Base-by-base conservation (phyloP, 1,140 invertebrate species). In the Orchesella cincta region DNA sequence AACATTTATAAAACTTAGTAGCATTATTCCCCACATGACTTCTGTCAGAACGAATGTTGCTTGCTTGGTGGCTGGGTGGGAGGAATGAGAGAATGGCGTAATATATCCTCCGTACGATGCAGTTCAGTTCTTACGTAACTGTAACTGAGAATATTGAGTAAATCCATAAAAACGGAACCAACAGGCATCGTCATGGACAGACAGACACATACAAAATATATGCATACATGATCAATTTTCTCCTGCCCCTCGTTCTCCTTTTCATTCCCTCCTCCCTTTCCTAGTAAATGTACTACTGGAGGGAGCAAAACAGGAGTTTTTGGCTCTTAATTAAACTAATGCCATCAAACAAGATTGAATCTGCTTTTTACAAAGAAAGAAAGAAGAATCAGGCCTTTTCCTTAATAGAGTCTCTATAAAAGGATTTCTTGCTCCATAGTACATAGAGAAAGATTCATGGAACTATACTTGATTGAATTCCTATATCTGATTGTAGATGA, bases 401-500 rank as follows among this genome's bases (percentile, higher is more conserved):
- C 52, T 57, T 57, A 57, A 57, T 57, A 57, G 52, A 57, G 52
- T 57, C 52, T 12, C 39, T 46, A 8, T 26, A 62, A 62, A 62
- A 62, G 54, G 54, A 62, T n/a, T 20, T 20, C 8, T 46, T 46
- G 39, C 20, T 12, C 39, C 20, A 12, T 46, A 20, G 39, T 46
- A 46, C 39, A 46, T 46, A 20, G 26, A 62, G 23, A 62, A 62
- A n/a, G 54, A 28, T 46, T 20, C 39, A 31, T 29, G 12, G 62
- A 67, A 8, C 8, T 12, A 18, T 31, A 33, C 62, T 67, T 67
- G 62, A 67, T 67, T 67, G 62, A 67, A 67, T 67, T 67, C 26
- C 62, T 67, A 67, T n/a, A n/a, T 67, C 62, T 67, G 62, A 67
- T 67, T 67, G 31, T 12, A 33, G 62, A 67, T 67, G 62, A 67